Evolutionary conservation across 2,888 invertebrate genomes (phyloP), one percentile per base, ranked within the genome.

Genomic region (Chrysomela aeneicollis): DNA sequence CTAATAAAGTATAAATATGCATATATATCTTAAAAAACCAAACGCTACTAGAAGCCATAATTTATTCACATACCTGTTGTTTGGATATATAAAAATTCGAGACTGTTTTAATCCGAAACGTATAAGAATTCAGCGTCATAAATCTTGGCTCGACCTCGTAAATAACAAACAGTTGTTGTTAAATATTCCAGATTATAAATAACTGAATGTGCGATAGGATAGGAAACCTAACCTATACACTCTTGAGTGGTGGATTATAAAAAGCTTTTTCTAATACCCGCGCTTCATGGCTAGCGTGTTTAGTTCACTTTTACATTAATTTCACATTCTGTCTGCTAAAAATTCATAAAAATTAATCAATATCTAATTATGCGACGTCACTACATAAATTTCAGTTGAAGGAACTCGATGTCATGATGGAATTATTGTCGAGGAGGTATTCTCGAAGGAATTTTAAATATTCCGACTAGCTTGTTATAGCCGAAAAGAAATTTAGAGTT

Each of bases 101-200:
- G 79, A 75, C 77, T 78, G 78, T 81, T 82, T 82, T 82, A 82
- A 82, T 82, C 82, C 82, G 80, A 82, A 82, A 81, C 81, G 81
- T 80, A 82, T 81, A 81, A 82, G 82, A 82, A 83, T 82, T 81
- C 79, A 76, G 79, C 71, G 77, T 80, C 78, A 83, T 83, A 83
- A 83, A 83, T 83, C 83, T 83, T 77, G 76, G 69, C 75, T 80
- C 82, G 83, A 83, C 83, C 83, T 83, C 83, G 83, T 83, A 83
- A 83, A 83, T 83, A 81, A 82, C 81, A 79, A 81, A 82, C 82
- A 81, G 82, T 82, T 82, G 83, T 82, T 82, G 81, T 82, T 81
- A 82, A 83, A 82, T 83, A 83, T 82, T 82, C 81, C 82, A 81
- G 82, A 83, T 83, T 83, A 83, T 83, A 83, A 83, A 83, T 83